Base-by-base conservation (phyloP, 1,140 invertebrate species). In the Brachionus plicatilis region DNA sequence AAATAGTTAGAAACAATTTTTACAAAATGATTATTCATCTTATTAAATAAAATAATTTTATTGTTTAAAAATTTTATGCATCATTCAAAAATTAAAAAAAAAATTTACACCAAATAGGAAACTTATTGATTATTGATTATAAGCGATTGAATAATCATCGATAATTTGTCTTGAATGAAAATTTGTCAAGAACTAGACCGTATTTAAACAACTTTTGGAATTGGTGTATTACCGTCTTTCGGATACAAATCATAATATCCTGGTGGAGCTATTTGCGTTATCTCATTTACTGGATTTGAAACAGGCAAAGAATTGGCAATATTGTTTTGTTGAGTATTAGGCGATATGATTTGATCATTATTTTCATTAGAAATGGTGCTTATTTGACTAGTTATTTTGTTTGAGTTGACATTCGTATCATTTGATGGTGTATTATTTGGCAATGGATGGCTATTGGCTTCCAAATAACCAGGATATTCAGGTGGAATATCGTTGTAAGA, bases 401-500 rank as follows among this genome's bases (percentile, higher is more conserved):
- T 76, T 24, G 66, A 68, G 11, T 27, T 76, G 14, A 20, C 20
- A 12, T 47, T 47, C 12, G 9, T 47, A 3, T 24, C 43, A 47
- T 50, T 76, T 24, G 17, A 12, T 3, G 37, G 7, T 0, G 43
- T 47, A 47, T 33, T 47, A 27, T 29, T 47, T 29, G 45, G 72
- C 8, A 72, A 72, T 72, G 33, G 45, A 11, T 12, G 9, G n/a
- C n/a, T 72, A 20, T 43, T 43, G 9, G 29, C 24, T 76, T 76
- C 45, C 20, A 76, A 50, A 50, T 50, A 50, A 14, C 72, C 72
- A 12, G 72, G 72, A 50, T 76, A 76, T 29, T 76, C 72, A 0
- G 72, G 72, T 50, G 72, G 72, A 76, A 76, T 76, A 76, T 76
- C 72, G 17, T 76, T 76, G 27, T 14, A 76, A 24, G 41, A 50